Conservation (phyloP, 1,140 invertebrate genomes). For the Temnothorax nylanderi region DNA sequence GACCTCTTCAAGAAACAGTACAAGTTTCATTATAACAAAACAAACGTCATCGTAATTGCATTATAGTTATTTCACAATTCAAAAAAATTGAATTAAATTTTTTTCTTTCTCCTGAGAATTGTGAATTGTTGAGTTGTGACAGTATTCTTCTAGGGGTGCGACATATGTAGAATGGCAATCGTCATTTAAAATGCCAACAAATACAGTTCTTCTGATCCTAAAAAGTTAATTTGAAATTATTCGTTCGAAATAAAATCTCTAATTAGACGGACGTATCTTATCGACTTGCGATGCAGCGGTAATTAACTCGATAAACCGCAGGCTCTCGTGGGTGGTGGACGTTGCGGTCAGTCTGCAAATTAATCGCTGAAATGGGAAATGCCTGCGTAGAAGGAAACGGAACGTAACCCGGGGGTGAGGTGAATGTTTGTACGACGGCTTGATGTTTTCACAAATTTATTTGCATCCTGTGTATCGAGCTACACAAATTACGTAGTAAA, state of each 20-base stretch:
- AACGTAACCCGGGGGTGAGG: not conserved
- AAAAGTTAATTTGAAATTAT: not conserved
- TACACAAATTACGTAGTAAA: constrained; percentile 78
- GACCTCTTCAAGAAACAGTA: too few species aligned
- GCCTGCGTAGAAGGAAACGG: not conserved
- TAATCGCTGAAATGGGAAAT: constrained; percentile 5
- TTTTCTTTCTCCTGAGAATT: too few species aligned
- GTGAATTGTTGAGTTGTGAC: too few species aligned
- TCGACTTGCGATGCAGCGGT: constrained; percentile 16
- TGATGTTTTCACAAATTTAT: constrained; percentile 73
- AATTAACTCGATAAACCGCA: constrained; percentile 53
- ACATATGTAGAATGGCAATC: not conserved
- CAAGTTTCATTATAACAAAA: too few species aligned
- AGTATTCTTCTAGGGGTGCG: too few species aligned
- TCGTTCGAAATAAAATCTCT: not conserved
- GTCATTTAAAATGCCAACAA: not conserved
- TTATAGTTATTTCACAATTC: too few species aligned
- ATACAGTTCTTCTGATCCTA: not conserved
- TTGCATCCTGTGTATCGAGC: constrained; percentile 73
- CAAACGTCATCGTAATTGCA: too few species aligned
- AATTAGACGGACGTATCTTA: constrained; percentile 61
- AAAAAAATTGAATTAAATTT: too few species aligned
- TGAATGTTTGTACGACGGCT: not conserved
- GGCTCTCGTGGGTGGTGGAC: constrained; percentile 19
- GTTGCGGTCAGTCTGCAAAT: constrained; percentile 59